Evolutionary conservation across 1,140 invertebrate species (phyloP), one percentile per base, ranked within the genome.

Genomic region (Drosophila sucinea): DNA sequence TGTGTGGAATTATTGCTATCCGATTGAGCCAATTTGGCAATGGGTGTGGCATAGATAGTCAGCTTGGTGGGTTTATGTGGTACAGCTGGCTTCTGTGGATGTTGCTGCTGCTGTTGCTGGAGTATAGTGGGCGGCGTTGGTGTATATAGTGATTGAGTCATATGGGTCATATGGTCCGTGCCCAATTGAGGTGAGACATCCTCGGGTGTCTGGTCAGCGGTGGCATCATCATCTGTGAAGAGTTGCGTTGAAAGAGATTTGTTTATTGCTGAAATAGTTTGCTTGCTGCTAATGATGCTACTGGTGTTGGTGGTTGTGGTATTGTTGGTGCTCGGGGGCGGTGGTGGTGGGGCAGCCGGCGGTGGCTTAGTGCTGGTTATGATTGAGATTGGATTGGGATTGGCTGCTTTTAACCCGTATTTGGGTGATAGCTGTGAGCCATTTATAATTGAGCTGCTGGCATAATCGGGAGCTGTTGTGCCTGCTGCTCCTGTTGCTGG

Each of bases 61-160:
- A 94, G 74, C 74, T 94, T 94, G 30, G 91, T 89, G 29, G 94
- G 94, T 87, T 95, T 95, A 0, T 93, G 93, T 23, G 94, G 94
- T 17, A 93, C 93, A 23, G 93, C 93, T 3, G 93, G 93, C 82
- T 94, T 94, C 51, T 85, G 77, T 17, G 68, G 73, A 25, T 66
- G 51, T 38, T 62, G 70, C 32, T n/a, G 47, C 4, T 73, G 67
- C 1, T 62, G 41, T 23, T 64, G 41, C 40, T 73, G 74, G 47
- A 51, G 44, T 51, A 51, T 51, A 51, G 44, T 51, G 23, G 44
- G 44, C 44, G 44, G 23, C 25, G 44, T 51, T 51, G 44, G 44
- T 51, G 44, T 51, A 10, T 79, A 90, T 27, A 91, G 80, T 29
- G 84, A 91, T 55, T 91, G 90, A 33, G 82, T 86, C 90, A 91